phyloP scores from a whole-genome alignment of 2,888 invertebrate species.

The Eupelmus urozonus region DNA sequence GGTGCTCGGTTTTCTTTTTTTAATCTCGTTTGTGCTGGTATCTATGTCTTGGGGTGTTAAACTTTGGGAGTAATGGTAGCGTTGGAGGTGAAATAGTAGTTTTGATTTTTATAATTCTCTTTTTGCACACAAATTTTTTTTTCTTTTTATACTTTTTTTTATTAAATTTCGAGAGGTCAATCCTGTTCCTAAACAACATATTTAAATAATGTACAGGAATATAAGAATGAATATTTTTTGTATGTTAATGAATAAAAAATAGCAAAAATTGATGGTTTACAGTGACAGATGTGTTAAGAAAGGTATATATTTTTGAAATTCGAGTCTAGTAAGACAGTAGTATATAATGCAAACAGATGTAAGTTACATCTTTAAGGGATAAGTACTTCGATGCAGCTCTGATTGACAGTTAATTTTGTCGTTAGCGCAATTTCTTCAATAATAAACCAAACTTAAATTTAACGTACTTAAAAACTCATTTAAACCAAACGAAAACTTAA shows the following conservation, averaged over 20 bases:
- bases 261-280: conserved; percentile 41
- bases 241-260: conserved; percentile 43
- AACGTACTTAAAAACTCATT: too few species aligned
- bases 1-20: too few species aligned
- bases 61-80: too few species aligned
- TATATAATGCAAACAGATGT: conserved; percentile 26
- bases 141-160: too few species aligned
- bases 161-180: conserved; percentile 36
- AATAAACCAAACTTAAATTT: conserved; percentile 16
- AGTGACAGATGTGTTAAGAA: conserved; percentile 42
- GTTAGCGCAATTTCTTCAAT: conserved; percentile 32
- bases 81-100: too few species aligned
- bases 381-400: conserved; percentile 29
- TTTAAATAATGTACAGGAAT: conserved; percentile 54
- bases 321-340: conserved; percentile 34
- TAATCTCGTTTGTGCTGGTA: too few species aligned
- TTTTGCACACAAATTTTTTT: too few species aligned
- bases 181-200: conserved; percentile 54
- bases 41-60: too few species aligned
- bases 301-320: conserved; percentile 55
- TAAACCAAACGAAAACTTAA: too few species aligned
- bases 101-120: too few species aligned
- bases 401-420: conserved; percentile 29
- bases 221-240: conserved; percentile 54
- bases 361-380: conserved; percentile 13